Base-by-base conservation (phyloP, 2,888 invertebrate species). In the Dolichomitus sp. region DNA sequence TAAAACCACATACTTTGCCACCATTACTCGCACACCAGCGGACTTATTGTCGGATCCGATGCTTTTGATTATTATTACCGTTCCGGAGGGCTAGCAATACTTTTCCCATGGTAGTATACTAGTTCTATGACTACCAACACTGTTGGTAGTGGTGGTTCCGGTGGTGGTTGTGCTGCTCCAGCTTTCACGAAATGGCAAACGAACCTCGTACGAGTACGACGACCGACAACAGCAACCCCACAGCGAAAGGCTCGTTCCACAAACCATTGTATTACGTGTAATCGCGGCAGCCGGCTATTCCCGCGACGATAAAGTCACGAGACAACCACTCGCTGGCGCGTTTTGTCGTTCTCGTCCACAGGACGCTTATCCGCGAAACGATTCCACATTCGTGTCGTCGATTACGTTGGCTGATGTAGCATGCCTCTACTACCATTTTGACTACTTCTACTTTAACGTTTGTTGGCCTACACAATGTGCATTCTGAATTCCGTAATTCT, bases 271-370 rank as follows among this genome's bases (percentile, higher is more conserved):
- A 82, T 82, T 82, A 82, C 79, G 82, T 80, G 84, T 84, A 84
- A 84, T 84, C 80, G 84, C 70, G 73, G 72, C 84, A 76, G 79
- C 68, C 73, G 73, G 79, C 81, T 68, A 81, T 84, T 84, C 75
- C 81, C 75, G 81, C 76, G 80, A 80, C 82, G 79, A 84, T 84
- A 84, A 84, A 84, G 84, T 82, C 84, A 80, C 79, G 82, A 84
- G 73, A 82, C 82, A 79, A 79, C 69, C 78, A 65, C 76, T 77
- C 54, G 78, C 45, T 61, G 42, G 66, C 30, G 40, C 72, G 40
- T 48, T 79, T 72, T 45, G 59, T 70, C 19, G 78, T 66, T 27
- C 52, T 52, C 75, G 63, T 63, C 42, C 68, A 30, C 52, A 42
- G 61, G 48, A n/a, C 63, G 73, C 80, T 80, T 73, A 73, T 80